Percentiles rank a stretch among this genome's conserved stretches.
Conservation (phyloP, 30 jellyfish, hydroid and myxozoan genomes). For the Phacellophora camtschatica region DNA sequence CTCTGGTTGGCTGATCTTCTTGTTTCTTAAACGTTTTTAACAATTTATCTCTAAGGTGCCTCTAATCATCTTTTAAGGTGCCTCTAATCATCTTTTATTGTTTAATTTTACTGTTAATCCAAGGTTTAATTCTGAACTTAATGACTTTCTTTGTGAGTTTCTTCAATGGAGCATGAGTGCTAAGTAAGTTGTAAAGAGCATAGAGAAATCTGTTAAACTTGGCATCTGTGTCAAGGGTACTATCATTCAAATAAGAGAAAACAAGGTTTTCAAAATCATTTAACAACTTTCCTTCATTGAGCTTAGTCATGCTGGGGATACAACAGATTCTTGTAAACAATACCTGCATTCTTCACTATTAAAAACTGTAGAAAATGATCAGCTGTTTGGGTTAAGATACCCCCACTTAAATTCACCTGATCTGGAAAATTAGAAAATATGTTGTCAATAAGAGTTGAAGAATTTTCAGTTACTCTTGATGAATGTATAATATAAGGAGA, state of each 20-base stretch:
- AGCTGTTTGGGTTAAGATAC: neutral
- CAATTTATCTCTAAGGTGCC: neutral
- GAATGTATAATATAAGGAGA: constrained; percentile 27
- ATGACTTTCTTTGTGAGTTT: no score
- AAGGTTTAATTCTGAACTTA: no score
- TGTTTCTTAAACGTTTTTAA: neutral
- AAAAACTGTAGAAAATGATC: neutral
- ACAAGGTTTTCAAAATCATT: constrained; percentile 13
- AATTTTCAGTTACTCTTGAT: neutral
- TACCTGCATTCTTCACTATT: neutral
- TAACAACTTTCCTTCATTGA: neutral
- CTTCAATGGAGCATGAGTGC: no score
- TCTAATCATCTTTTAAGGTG: no score
- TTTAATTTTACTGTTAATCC: no score
- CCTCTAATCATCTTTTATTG: no score
- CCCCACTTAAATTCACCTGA: neutral
- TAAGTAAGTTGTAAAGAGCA: no score
- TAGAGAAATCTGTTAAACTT: no score
- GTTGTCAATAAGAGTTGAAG: constrained; percentile 10
- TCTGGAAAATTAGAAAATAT: neutral
- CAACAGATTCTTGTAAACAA: neutral
- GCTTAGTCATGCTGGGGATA: constrained; percentile 15
- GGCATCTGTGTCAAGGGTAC: no score
- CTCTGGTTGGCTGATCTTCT: neutral
- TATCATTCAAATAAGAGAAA: no score